phyloP scores from a whole-genome alignment of 1,140 invertebrate species.

The Thaumatotibia leucotreta region DNA sequence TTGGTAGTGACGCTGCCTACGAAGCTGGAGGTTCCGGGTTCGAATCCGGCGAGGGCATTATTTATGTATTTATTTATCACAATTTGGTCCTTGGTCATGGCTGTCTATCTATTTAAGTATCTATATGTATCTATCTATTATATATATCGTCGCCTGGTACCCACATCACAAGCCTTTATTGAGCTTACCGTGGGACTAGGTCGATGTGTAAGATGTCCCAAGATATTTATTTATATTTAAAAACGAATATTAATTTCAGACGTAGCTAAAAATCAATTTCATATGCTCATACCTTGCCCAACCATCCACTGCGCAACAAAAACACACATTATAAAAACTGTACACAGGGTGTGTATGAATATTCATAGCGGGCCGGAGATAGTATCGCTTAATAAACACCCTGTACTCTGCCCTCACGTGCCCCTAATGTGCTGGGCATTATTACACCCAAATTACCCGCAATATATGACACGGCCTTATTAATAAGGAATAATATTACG shows the following conservation, averaged over 20 bases:
- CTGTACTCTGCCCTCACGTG: constrained; percentile 36
- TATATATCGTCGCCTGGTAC: too few species aligned
- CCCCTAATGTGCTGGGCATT: constrained; percentile 7
- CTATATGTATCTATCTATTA: too few species aligned
- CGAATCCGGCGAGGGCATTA: too few species aligned
- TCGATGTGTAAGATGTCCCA: too few species aligned
- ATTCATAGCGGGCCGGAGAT: constrained; percentile 47
- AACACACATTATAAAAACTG: constrained; percentile 26
- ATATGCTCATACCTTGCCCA: not conserved
- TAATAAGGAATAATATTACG: constrained; percentile 5
- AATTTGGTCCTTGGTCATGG: too few species aligned
- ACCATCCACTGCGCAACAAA: not conserved
- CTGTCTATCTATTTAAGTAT: too few species aligned
- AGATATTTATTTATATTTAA: too few species aligned
- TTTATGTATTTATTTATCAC: too few species aligned
- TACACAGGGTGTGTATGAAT: constrained; percentile 44
- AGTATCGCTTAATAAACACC: constrained; percentile 51
- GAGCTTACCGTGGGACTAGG: too few species aligned
- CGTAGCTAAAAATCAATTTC: not conserved
- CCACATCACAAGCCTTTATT: too few species aligned
- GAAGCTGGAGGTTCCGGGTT: too few species aligned
- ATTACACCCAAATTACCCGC: not conserved
- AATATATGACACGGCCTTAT: not conserved
- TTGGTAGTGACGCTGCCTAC: too few species aligned
- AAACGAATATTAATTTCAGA: not conserved